Evolutionary conservation across 2,888 invertebrate species (phyloP), one percentile per base, ranked within the genome.

Genomic region (Mythimna vitellina): DNA sequence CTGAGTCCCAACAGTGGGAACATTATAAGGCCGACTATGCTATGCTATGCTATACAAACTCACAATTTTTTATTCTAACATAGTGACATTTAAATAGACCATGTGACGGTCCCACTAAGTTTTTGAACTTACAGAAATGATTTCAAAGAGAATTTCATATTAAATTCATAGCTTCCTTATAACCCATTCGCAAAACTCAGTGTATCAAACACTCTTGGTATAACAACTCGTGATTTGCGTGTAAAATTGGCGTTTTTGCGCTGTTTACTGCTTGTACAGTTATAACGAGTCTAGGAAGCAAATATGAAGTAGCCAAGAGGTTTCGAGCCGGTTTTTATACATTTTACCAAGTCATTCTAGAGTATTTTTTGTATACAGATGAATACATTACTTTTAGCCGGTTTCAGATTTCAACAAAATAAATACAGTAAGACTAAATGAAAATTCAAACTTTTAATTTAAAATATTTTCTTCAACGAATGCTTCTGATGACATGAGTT

Each of bases 261-360:
- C 42, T 60, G 20, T 74, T 74, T 74, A 74, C 56, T 66, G 79
- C 51, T 29, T 29, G 42, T 74, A 69, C 81, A 60, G 81, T 82
- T 81, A 82, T 82, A 71, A 82, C 71, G 63, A 81, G 78, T 77
- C 64, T 81, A 77, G 60, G 42, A 61, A 77, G 64, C 66, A 53
- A 63, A 81, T 57, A 76, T 57, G 64, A 56, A 64, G 53, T 57
- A 62, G 32, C 22, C 5, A 14, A 54, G 49, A 49, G 3, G n/a
- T 22, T 58, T 80, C 8, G 54, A 51, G 53, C 46, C 58, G 22
- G 72, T 62, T 71, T 63, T 67, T 53, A 56, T 38, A 20, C 1
- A 38, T 38, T 51, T 53, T 22, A 9, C 20, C 17, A 20, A 20
- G 29, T 20, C 10, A 65, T 53, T 60, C 64, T 46, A 5, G 8